phyloP scores from a whole-genome alignment of 2,888 invertebrate species.

The Ganaspis brasiliensis region DNA sequence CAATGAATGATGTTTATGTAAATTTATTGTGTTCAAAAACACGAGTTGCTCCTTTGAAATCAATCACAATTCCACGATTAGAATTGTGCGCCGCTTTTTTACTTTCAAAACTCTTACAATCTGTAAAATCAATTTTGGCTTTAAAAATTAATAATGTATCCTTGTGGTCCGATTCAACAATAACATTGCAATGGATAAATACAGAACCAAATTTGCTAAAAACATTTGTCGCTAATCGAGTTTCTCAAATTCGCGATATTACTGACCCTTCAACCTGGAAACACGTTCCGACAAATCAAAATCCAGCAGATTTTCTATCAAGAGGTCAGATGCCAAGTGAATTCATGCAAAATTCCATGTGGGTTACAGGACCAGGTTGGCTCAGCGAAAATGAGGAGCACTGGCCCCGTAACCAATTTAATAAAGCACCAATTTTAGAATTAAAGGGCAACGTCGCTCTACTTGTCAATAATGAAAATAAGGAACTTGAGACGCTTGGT shows the following conservation, averaged over 20 bases:
- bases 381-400: neutral
- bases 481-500: too few species aligned
- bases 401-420: conserved; percentile 19
- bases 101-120: neutral
- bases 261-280: conserved; percentile 16
- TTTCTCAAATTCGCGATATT: conserved; percentile 1
- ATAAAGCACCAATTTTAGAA: conserved; percentile 6
- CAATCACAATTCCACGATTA: conserved; percentile 2
- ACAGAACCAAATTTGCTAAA: neutral
- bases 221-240: conserved; percentile 4
- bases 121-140: neutral
- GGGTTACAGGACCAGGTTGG: conserved; percentile 20
- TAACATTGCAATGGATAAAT: conserved; percentile 1
- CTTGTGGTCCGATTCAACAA: conserved; percentile 11
- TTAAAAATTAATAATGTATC: neutral
- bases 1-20: neutral
- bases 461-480: neutral
- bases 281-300: conserved; percentile 27
- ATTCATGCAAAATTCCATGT: conserved; percentile 5
- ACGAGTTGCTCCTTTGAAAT: conserved; percentile 27
- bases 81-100: neutral
- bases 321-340: conserved; percentile 9
- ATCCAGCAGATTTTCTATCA: conserved; percentile 29
- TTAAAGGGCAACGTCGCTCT: neutral
- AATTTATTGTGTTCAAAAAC: conserved; percentile 32